Evolutionary conservation across 2,797 vertebrate genomes (phyloP), one percentile per base, ranked within the genome.

Genomic region (Phoebastria nigripes): DNA sequence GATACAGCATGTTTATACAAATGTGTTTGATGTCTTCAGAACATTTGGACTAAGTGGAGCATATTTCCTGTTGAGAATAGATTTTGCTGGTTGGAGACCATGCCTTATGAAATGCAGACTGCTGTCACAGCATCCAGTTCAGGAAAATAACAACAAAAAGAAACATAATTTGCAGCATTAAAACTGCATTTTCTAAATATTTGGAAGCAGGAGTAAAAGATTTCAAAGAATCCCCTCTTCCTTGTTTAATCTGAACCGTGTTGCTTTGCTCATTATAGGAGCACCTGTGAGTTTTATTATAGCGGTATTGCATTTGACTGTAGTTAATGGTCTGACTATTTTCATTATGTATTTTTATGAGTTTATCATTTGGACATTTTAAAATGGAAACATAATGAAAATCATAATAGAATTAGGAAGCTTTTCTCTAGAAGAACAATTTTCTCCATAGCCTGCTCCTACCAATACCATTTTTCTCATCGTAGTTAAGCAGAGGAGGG

Each of bases 361-460:
- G 51, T 95, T 97, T 97, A 89, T 97, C 62, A 87, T 89, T 91
- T 96, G 89, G 88, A 76, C 89, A 88, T 97, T 98, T 97, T 91
- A 91, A 97, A 97, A 96, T 95, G 76, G 72, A 94, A 97, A 88
- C 63, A 84, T 83, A 89, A 93, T 90, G 80, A 96, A 97, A 96
- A 91, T 95, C 87, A 61, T 67, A 78, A 81, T 84, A 85, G 55
- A 96, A 93, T 95, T 81, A 96, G 93, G 94, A 96, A 94, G 84
- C 82, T 93, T 95, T 96, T 93, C 44, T 94, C 25, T 31, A 61
- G 90, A 80, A 93, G 87, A 95, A 91, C 90, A 90, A 54, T 91
- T 90, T 96, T 96, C 44, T 93, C 26, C 15, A 4, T 17, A 83
- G 46, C 13, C 54, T 85, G 31, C 47, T 77, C 24, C 46, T 47